Evolutionary conservation across 1,140 invertebrate genomes (phyloP).

Genomic region (Drosophila obscura): DNA sequence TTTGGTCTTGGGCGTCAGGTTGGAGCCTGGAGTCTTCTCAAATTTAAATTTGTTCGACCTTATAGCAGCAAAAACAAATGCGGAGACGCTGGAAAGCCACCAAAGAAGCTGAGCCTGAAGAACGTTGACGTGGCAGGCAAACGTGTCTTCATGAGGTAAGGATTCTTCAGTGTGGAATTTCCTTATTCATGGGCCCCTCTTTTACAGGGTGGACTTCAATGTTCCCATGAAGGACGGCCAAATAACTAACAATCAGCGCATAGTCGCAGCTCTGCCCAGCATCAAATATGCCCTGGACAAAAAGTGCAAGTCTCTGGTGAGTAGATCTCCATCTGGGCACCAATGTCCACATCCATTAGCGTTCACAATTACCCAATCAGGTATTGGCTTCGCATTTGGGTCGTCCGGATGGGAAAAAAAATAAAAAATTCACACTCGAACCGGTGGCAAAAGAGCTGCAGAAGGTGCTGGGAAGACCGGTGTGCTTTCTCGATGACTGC

Average conservation of each 20-base stretch:
- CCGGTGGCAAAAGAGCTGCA: constrained; percentile 96
- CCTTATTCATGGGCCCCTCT: not conserved
- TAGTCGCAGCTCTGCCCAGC: constrained; percentile 96
- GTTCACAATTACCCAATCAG: constrained; percentile 16
- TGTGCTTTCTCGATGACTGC: constrained; percentile 96
- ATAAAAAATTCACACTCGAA: constrained; percentile 94
- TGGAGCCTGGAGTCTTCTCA: not conserved
- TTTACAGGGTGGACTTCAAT: constrained; percentile 97
- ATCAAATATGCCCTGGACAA: constrained; percentile 97
- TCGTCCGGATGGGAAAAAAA: constrained; percentile 94
- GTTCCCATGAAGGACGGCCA: constrained; percentile 98
- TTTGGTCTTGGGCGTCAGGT: not conserved
- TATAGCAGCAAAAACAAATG: not conserved
- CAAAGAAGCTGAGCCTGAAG: constrained; percentile 92
- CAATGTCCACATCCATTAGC: not conserved
- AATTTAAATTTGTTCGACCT: not conserved
- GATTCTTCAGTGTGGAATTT: not conserved
- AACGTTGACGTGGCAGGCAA: constrained; percentile 89
- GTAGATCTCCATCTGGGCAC: not conserved
- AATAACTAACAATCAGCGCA: constrained; percentile 98
- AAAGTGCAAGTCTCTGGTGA: constrained; percentile 93
- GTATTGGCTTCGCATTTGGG: constrained; percentile 98
- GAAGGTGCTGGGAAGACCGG: constrained; percentile 92
- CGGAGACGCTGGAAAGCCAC: not conserved
- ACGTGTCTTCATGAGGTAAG: constrained; percentile 91